Conservation (phyloP, 2,113 vertebrate genomes). For the Callocephalon fimbriatum region DNA sequence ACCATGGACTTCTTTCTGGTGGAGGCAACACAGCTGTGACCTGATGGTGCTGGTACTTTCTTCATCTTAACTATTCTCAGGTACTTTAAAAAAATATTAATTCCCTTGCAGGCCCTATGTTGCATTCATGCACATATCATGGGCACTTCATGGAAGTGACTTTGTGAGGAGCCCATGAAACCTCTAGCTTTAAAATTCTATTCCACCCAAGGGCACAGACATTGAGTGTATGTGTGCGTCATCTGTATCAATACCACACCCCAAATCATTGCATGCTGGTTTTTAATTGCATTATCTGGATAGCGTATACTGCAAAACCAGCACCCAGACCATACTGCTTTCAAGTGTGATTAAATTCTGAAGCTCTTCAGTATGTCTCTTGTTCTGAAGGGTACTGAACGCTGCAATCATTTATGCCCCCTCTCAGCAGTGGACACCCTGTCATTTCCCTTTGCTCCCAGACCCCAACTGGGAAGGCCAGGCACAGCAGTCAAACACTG, state of each 20-base stretch:
- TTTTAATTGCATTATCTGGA: background rate
- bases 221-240: background rate
- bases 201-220: background rate
- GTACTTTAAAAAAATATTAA: background rate
- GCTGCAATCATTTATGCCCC: background rate
- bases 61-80: background rate
- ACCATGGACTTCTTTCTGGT: background rate
- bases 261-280: background rate
- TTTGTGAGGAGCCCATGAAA: background rate
- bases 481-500: background rate
- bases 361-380: background rate
- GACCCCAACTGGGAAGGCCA: background rate
- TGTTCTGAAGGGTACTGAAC: background rate
- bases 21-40: background rate
- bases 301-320: background rate
- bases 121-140: background rate
- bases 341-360: background rate
- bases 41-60: background rate
- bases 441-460: background rate
- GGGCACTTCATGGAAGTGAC: fast-evolving
- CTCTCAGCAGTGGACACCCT: background rate
- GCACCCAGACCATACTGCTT: background rate
- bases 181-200: background rate
- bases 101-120: fast-evolving
- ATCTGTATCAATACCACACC: background rate